These are phyloP conservation scores for Thecocarcelia acutangulata DNA, from an alignment of 2,888 invertebrate species.

Conservation along the genomic window DNA sequence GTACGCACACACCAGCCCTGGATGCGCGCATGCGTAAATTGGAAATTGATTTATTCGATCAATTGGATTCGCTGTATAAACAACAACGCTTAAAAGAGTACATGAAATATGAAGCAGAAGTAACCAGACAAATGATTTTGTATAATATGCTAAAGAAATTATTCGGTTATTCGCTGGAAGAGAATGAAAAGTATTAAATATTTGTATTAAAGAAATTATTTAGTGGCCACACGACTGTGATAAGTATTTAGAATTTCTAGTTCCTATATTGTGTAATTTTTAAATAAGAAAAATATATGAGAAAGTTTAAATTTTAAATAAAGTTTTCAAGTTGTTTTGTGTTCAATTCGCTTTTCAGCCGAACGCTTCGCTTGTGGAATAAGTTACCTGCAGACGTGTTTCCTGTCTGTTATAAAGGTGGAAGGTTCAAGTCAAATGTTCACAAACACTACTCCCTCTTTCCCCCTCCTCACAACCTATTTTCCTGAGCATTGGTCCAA, in stretches of 20 bases:
- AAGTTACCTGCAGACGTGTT: too few relatives aligned
- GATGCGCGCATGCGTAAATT: constrained; percentile 73
- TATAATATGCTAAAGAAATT: constrained; percentile 77
- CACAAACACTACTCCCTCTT: too few relatives aligned
- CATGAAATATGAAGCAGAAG: constrained; percentile 77
- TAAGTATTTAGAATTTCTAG: constrained; percentile 41
- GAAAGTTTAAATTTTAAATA: constrained; percentile 50
- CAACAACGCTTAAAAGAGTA: constrained; percentile 76
- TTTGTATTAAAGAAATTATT: neutral
- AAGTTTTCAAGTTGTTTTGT: neutral
- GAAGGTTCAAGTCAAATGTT: too few relatives aligned
- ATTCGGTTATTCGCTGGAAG: constrained; percentile 75
- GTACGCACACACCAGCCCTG: constrained; percentile 75
- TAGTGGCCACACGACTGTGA: constrained; percentile 34
- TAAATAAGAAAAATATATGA: neutral
- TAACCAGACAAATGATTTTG: constrained; percentile 77
- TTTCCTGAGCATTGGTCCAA: too few relatives aligned
- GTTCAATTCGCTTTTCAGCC: too few relatives aligned
- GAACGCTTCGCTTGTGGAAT: too few relatives aligned
- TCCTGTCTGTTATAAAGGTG: too few relatives aligned
- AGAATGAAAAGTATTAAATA: constrained; percentile 58
- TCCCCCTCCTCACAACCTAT: too few relatives aligned
- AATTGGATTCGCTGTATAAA: constrained; percentile 75
- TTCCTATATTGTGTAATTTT: constrained; percentile 24
- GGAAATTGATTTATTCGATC: constrained; percentile 76